Conservation (phyloP, 2,797 vertebrate genomes). For the Botia kubotai region DNA sequence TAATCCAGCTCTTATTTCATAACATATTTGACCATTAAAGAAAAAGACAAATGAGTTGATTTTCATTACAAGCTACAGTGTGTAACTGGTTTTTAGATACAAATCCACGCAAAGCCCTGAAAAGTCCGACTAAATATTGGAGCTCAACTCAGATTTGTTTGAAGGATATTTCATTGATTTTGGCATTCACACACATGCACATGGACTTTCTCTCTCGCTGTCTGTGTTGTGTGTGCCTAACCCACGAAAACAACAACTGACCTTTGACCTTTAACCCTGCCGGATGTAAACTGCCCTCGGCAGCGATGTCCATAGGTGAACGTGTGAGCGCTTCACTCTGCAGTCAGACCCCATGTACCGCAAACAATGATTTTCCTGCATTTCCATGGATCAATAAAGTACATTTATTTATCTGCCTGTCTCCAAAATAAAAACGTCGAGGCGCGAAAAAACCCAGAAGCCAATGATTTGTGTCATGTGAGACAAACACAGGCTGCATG, state of each 20-base stretch:
- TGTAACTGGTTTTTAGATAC: no score
- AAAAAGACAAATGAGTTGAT: no score
- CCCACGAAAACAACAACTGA: constrained; percentile 12
- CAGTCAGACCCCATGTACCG: constrained; percentile 14
- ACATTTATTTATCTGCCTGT: constrained; percentile 20
- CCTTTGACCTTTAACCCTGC: constrained; percentile 40
- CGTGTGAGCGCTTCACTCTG: constrained; percentile 38
- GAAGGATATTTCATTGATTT: neutral
- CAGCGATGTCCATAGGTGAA: constrained; percentile 30
- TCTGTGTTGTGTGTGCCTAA: neutral
- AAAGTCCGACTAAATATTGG: neutral
- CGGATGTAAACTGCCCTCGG: constrained; percentile 39
- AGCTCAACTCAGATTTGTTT: neutral
- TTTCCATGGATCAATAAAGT: constrained; percentile 33
- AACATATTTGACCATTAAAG: no score
- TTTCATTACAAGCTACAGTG: no score
- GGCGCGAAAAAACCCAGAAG: constrained; percentile 17
- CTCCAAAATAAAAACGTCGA: constrained; percentile 2
- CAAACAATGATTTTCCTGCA: constrained; percentile 24
- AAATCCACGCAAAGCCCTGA: neutral
- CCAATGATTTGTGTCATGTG: constrained; percentile 23
- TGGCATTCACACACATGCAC: neutral
- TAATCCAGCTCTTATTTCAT: no score
- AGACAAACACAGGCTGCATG: constrained; percentile 28
- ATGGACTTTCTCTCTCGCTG: neutral